Base-by-base conservation (phyloP, 2,797 vertebrate genomes). In the Acropternis orthonyx region DNA sequence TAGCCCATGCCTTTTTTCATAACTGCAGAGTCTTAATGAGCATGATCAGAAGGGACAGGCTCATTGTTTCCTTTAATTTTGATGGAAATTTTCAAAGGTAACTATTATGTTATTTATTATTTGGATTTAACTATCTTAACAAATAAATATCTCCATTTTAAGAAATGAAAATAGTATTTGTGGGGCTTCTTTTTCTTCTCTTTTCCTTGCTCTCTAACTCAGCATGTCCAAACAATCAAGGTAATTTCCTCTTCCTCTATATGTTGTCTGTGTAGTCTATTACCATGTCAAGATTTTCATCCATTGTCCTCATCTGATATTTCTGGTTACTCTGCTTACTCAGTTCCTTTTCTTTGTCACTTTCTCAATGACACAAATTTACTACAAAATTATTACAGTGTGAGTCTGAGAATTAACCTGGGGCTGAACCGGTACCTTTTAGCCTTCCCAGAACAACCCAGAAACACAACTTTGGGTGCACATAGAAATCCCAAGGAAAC, bases 101-200 rank as follows among this genome's bases (percentile, higher is more conserved):
- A 87, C 39, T 37, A 80, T 90, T 95, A 79, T 87, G 72, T 94
- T 97, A 86, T 71, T 95, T 92, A 89, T 94, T 61, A 91, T 86
- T 96, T 96, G 66, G 59, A 94, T 73, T 93, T 68, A 77, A 81
- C 85, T 84, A 83, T 61, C 82, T 91, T 84, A 93, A 95, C 72
- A 85, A 97, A 97, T 97, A 97, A 97, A 97, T 75, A 95, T 89
- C 26, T 27, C 69, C 37, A 69, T 96, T 97, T 97, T 93, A 92
- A 94, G 84, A 97, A 96, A 94, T 34, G 1, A 62, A 85, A 88
- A 72, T 36, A 72, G 30, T 83, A 84, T 78, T 90, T 92, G 72
- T n/a, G 30, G 62, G 82, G 72, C 67, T 95, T 93, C 63, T 92
- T 94, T 95, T 92, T 74, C 56, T 90, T 67, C 37, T 81, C 54